These are phyloP conservation scores for Caenorhabditis inopinata DNA, from an alignment of 1,140 invertebrate species.

Conservation along the genomic window DNA sequence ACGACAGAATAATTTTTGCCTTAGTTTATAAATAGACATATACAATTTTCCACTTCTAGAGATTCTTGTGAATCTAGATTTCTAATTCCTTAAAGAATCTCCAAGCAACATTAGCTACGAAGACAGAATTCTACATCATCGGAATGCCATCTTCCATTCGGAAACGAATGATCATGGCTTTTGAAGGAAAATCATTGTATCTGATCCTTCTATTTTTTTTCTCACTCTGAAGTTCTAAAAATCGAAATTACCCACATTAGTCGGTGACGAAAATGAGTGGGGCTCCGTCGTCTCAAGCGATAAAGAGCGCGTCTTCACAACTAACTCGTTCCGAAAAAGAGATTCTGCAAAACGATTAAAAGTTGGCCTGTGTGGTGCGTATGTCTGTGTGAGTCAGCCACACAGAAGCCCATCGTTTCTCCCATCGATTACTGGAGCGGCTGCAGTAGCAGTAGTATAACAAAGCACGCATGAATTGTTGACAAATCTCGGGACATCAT, in stretches of 20 bases:
- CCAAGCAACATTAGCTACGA: too few relatives aligned
- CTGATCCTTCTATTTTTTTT: not conserved
- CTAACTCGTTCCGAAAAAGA: constrained; percentile 32
- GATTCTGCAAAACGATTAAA: constrained; percentile 33
- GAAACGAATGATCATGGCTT: too few relatives aligned
- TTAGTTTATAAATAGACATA: too few relatives aligned
- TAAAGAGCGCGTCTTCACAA: constrained; percentile 3
- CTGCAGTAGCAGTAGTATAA: constrained; percentile 1
- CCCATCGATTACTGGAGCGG: not conserved
- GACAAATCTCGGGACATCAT: constrained; percentile 33
- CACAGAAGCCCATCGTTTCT: constrained; percentile 9
- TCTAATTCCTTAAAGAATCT: too few relatives aligned
- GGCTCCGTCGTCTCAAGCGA: not conserved
- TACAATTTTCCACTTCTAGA: too few relatives aligned
- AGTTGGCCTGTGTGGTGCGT: not conserved
- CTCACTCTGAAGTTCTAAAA: not conserved
- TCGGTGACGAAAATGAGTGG: not conserved
- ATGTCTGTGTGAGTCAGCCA: not conserved
- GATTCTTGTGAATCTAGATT: too few relatives aligned
- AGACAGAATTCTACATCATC: too few relatives aligned
- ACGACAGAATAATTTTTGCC: too few relatives aligned
- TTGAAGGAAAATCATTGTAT: too few relatives aligned
- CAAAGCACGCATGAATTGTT: constrained; percentile 32
- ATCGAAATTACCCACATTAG: constrained; percentile 7
- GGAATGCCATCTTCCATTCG: too few relatives aligned